Evolutionary conservation across 2,888 invertebrate genomes (phyloP).

Genomic region (Odontomyia ornata): DNA sequence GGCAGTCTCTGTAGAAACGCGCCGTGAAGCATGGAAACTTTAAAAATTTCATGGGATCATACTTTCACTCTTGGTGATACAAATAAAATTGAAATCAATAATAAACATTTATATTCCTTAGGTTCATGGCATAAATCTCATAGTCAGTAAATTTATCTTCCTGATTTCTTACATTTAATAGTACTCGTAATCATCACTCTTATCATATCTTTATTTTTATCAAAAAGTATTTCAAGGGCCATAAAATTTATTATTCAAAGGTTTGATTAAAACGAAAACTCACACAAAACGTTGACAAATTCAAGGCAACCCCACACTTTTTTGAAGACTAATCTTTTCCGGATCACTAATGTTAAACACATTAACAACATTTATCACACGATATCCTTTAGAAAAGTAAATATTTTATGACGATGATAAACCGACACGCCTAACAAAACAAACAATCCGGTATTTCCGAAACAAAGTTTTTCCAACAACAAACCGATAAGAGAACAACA

Average conservation of each 20-base stretch:
- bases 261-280: background rate
- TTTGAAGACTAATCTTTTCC: background rate
- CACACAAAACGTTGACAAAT: background rate
- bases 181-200: too few relatives aligned
- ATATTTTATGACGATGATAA: conserved; percentile 30
- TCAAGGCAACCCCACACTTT: background rate
- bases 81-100: too few relatives aligned
- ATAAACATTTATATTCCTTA: too few relatives aligned
- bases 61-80: too few relatives aligned
- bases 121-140: too few relatives aligned
- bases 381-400: conserved; percentile 22
- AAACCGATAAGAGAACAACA: conserved; percentile 33
- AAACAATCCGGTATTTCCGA: background rate
- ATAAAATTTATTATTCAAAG: background rate
- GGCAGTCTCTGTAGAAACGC: too few relatives aligned
- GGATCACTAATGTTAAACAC: conserved; percentile 30
- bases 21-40: too few relatives aligned
- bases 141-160: too few relatives aligned
- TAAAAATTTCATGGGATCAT: too few relatives aligned
- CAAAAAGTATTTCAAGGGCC: too few relatives aligned
- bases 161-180: too few relatives aligned
- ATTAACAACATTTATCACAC: conserved; percentile 28
- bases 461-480: background rate
- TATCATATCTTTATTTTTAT: too few relatives aligned
- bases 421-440: background rate